Evolutionary conservation across 2,888 invertebrate genomes (phyloP).

Genomic region (Tetranychus piercei): DNA sequence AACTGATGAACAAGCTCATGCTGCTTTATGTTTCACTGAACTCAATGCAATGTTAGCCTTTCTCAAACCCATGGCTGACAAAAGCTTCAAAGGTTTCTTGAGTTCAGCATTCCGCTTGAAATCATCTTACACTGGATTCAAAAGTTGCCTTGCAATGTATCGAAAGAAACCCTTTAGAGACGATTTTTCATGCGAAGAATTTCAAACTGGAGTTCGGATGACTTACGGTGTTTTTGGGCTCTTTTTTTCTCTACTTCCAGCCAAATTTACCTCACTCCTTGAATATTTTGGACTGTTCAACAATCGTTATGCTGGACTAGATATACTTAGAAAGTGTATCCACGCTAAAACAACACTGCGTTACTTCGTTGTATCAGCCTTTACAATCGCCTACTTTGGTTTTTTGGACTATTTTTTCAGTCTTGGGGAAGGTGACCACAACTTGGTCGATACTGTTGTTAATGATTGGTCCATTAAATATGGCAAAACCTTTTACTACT

Average conservation of each 20-base stretch:
- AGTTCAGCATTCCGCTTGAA: background rate
- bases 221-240: background rate
- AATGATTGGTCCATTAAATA: background rate
- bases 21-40: background rate
- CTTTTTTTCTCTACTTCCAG: background rate
- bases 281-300: background rate
- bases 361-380: background rate
- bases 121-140: slow-evolving; percentile 1
- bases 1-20: background rate
- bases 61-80: background rate
- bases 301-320: background rate
- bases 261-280: background rate
- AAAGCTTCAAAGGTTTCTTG: background rate
- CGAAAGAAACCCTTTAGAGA: background rate
- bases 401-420: background rate
- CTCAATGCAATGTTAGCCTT: background rate
- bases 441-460: background rate
- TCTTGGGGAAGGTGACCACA: background rate
- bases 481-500: background rate
- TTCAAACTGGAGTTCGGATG: background rate
- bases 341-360: background rate
- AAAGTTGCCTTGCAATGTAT: background rate
- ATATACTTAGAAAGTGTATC: background rate
- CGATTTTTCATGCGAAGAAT: background rate
- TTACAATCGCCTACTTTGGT: background rate